phyloP scores from a whole-genome alignment of 1,140 invertebrate species.

The Maconellicoccus hirsutus region DNA sequence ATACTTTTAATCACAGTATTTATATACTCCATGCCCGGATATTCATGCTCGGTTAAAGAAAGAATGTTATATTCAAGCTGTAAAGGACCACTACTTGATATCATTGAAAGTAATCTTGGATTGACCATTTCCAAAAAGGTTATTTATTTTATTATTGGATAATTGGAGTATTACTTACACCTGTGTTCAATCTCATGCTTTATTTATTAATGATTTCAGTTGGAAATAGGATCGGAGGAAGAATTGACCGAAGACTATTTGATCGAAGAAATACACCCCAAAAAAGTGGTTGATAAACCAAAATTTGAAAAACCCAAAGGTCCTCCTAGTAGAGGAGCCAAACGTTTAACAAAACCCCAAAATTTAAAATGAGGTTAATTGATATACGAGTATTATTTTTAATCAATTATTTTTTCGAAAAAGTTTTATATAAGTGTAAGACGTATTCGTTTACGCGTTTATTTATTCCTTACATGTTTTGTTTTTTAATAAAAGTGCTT shows the following conservation, averaged over 20 bases:
- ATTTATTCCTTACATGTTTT: no score
- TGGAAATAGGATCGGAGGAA: slow-evolving; percentile 80
- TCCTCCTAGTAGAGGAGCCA: slow-evolving; percentile 74
- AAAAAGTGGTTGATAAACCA: slow-evolving; percentile 73
- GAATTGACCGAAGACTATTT: slow-evolving; percentile 83
- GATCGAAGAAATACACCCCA: slow-evolving; percentile 88
- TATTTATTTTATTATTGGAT: slow-evolving; percentile 35
- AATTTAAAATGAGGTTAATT: not conserved
- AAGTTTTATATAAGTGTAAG: no score
- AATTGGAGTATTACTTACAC: not conserved
- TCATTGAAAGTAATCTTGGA: slow-evolving; percentile 50
- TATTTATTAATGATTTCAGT: slow-evolving; percentile 42
- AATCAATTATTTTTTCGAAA: no score
- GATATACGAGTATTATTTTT: no score
- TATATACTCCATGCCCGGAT: slow-evolving; percentile 95
- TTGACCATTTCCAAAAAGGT: slow-evolving; percentile 79
- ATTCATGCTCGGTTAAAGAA: slow-evolving; percentile 86
- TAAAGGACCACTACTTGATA: slow-evolving; percentile 73
- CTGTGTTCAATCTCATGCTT: slow-evolving; percentile 16
- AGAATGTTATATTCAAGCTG: slow-evolving; percentile 97
- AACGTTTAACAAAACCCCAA: slow-evolving; percentile 64
- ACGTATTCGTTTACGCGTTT: no score
- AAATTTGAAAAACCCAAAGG: slow-evolving; percentile 91
- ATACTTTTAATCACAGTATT: slow-evolving; percentile 61
- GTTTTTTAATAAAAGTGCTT: no score